Base-by-base conservation (phyloP, 2,888 invertebrate genomes). In the Omphaloscelis lunosa region DNA sequence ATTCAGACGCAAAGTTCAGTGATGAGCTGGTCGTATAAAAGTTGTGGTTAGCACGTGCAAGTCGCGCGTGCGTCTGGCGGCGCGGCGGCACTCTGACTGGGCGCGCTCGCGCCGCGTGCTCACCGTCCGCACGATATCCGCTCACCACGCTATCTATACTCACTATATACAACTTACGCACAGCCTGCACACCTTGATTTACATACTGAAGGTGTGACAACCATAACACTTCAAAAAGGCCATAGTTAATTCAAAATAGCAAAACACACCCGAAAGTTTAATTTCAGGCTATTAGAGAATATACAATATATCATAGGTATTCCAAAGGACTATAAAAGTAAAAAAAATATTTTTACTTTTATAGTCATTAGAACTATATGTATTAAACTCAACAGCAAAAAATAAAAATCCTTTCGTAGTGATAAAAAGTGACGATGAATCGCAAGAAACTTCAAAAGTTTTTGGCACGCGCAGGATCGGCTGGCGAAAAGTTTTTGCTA, bases 81-180 rank as follows among this genome's bases (percentile, higher is more conserved):
- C 96, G 96, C 96, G 96, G 96, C 96, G 96, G 96, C 96, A 96
- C 95, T 96, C 95, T 95, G 96, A 96, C 96, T 96, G 96, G 96
- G 91, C 96, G 96, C 95, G 96, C 95, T 94, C 94, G 94, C 93
- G 94, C 95, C 94, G 95, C 95, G 95, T 94, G 93, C 93, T 90
- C 92, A 91, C 93, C 93, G 94, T 93, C 94, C 94, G 95, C 93
- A 94, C 95, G 95, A 93, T 95, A 94, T 93, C 94, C 95, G 93
- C 94, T 95, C 95, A 93, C 95, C 92, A 91, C 89, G 89, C 93
- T 95, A 94, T 94, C 95, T 95, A 94, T 93, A 94, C 91, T 75
- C 88, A 91, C 93, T 81, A 89, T 77, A 86, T 83, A 88, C 89
- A 87, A 84, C 89, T 89, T 89, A 92, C 92, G 91, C 91, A 93